A percentile compares a stretch with the other conserved stretches of the same genome.
Conservation (phyloP, 2,888 invertebrate species). For the Hirtodrosophila confusa region DNA sequence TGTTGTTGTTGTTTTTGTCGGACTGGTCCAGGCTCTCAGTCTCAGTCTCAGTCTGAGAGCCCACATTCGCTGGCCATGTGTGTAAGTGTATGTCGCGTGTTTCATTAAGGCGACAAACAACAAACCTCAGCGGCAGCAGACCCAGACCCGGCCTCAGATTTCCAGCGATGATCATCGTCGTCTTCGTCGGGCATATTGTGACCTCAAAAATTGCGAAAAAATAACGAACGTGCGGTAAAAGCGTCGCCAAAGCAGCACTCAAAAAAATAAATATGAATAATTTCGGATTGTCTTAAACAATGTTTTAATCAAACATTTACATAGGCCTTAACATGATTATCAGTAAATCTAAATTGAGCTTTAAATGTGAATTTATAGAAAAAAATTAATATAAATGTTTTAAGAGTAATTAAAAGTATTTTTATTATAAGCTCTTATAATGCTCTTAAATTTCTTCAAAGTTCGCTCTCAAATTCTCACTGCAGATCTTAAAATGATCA, state of each 20-base stretch:
- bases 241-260: slow-evolving; percentile 76
- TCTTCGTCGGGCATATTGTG: slow-evolving; percentile 68
- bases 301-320: too few species aligned
- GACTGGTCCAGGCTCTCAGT: slow-evolving; percentile 36
- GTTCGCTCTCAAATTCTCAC: too few species aligned
- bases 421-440: too few species aligned
- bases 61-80: slow-evolving; percentile 48
- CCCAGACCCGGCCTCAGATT: slow-evolving; percentile 68
- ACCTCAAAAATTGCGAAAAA: slow-evolving; percentile 78
- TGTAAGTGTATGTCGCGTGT: slow-evolving; percentile 76
- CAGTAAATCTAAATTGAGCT: too few species aligned
- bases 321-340: too few species aligned
- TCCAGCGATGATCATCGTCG: slow-evolving; percentile 75
- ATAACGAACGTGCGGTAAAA: slow-evolving; percentile 80
- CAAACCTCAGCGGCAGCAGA: slow-evolving; percentile 48
- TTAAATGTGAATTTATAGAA: too few species aligned
- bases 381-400: too few species aligned
- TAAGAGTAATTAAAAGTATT: too few species aligned
- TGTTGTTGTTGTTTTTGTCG: slow-evolving; percentile 18
- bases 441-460: too few species aligned
- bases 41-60: slow-evolving; percentile 11
- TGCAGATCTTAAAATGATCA: too few species aligned
- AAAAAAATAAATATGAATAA: slow-evolving; percentile 10
- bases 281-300: too few species aligned
- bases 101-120: slow-evolving; percentile 80